Evolutionary conservation across 1,140 invertebrate species (phyloP).

Genomic region (Drosophila funebris): DNA sequence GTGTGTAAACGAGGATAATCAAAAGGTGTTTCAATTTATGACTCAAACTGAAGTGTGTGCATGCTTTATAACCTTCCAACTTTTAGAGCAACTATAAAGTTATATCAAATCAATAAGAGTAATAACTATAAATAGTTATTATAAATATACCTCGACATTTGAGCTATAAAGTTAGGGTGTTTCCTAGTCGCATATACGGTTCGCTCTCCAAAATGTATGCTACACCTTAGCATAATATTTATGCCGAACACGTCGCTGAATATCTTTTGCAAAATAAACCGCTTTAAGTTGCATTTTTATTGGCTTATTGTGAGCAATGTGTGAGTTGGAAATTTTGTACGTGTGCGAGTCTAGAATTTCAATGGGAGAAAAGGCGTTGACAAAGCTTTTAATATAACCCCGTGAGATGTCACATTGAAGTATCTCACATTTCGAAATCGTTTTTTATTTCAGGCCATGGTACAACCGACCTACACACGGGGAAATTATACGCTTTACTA

Average conservation of each 20-base stretch:
- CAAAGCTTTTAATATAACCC: conserved; percentile 23
- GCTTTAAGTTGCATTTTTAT: conserved; percentile 81
- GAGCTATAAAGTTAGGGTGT: conserved; percentile 8
- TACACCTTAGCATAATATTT: conserved; percentile 63
- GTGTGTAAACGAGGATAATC: conserved; percentile 2
- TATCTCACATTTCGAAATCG: conserved; percentile 8
- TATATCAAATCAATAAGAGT: conserved; percentile 6
- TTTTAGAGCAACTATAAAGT: neutral
- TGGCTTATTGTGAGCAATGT: conserved; percentile 68
- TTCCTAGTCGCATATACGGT: conserved; percentile 15
- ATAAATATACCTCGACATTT: neutral
- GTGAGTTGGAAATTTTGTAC: conserved; percentile 46
- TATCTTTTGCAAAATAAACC: conserved; percentile 69
- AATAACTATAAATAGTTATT: neutral
- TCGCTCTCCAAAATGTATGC: conserved; percentile 45
- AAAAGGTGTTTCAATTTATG: neutral
- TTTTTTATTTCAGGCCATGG: conserved; percentile 52
- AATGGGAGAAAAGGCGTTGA: conserved; percentile 46
- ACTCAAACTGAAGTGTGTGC: neutral
- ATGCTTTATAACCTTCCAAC: neutral
- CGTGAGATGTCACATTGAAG: conserved; percentile 9
- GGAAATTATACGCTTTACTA: conserved; percentile 83
- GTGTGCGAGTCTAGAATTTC: conserved; percentile 53
- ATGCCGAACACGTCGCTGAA: conserved; percentile 69
- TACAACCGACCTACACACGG: conserved; percentile 77